Conservation (phyloP, 1,140 invertebrate species). For the Calosoma granatense region DNA sequence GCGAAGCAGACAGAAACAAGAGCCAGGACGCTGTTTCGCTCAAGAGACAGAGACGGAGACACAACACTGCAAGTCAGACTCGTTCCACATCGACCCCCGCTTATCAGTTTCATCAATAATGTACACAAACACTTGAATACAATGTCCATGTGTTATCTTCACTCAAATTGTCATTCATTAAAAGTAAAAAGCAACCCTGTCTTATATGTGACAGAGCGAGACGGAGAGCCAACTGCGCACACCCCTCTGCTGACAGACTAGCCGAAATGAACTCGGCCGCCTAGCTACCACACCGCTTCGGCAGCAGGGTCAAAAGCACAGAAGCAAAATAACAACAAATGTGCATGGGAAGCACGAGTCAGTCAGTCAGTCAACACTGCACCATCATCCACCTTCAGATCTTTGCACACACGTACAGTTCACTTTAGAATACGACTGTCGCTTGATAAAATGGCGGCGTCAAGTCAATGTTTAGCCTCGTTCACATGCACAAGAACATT, state of each 20-base stretch:
- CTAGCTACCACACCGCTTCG: constrained; percentile 17
- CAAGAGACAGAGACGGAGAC: constrained; percentile 23
- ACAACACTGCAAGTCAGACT: constrained; percentile 17
- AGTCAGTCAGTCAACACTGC: neutral
- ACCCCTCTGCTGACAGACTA: constrained; percentile 17
- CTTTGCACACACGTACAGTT: neutral
- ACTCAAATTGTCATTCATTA: neutral
- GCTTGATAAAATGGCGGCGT: neutral
- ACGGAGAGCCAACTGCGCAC: constrained; percentile 14
- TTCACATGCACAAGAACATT: constrained; percentile 6
- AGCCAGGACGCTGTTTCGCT: too few relatives aligned
- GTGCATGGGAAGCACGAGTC: constrained; percentile 42
- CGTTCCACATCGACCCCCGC: neutral
- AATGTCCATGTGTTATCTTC: neutral
- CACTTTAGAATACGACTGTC: neutral
- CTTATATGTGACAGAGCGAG: neutral
- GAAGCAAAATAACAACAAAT: constrained; percentile 53
- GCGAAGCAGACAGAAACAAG: too few relatives aligned
- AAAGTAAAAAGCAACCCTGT: neutral
- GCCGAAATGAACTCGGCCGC: constrained; percentile 27
- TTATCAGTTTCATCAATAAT: neutral
- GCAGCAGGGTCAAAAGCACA: constrained; percentile 38
- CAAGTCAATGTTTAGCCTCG: neutral
- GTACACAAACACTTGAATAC: neutral
- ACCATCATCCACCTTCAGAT: neutral